Percentiles rank a stretch among this genome's conserved stretches.
phyloP scores from a whole-genome alignment of 1,140 invertebrate genomes.

The Dendroctonus ponderosae region DNA sequence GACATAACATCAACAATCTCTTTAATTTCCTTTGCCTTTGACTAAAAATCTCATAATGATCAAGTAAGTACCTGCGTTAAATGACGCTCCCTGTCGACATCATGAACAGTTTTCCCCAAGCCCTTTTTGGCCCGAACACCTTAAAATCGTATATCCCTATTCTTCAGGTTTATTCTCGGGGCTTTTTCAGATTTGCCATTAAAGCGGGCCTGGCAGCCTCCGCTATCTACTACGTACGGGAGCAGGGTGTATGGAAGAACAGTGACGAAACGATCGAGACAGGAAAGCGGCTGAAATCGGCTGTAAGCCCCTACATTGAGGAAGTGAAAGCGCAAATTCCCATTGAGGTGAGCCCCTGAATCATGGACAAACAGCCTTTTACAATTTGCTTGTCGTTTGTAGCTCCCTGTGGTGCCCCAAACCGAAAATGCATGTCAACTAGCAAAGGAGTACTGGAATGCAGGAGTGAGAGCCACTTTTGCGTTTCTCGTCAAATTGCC shows the following conservation, averaged over 20 bases:
- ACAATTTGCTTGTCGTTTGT: constrained; percentile 35
- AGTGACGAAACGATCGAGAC: constrained; percentile 54
- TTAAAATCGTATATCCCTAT: too few species aligned
- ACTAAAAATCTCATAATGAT: too few species aligned
- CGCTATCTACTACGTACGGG: constrained; percentile 56
- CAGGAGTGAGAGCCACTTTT: constrained; percentile 56
- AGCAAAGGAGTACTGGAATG: constrained; percentile 58
- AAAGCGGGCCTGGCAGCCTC: constrained; percentile 55
- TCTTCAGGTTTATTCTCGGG: background rate
- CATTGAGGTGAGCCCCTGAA: constrained; percentile 50
- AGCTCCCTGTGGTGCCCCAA: constrained; percentile 57
- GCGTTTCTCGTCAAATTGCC: constrained; percentile 55
- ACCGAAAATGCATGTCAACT: constrained; percentile 50
- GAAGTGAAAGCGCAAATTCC: constrained; percentile 56
- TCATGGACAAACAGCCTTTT: constrained; percentile 6
- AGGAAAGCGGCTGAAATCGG: constrained; percentile 53
- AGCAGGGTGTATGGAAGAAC: constrained; percentile 59
- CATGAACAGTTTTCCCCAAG: too few species aligned
- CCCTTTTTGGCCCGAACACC: too few species aligned
- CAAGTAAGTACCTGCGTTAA: too few species aligned
- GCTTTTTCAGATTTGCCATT: constrained; percentile 53
- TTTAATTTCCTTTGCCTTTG: too few species aligned
- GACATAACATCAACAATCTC: too few species aligned
- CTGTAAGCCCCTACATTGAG: constrained; percentile 55
- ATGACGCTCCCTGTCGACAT: too few species aligned